These are phyloP conservation scores for Antigone vipio DNA, from an alignment of 2,113 vertebrate species.

Conservation along the genomic window DNA sequence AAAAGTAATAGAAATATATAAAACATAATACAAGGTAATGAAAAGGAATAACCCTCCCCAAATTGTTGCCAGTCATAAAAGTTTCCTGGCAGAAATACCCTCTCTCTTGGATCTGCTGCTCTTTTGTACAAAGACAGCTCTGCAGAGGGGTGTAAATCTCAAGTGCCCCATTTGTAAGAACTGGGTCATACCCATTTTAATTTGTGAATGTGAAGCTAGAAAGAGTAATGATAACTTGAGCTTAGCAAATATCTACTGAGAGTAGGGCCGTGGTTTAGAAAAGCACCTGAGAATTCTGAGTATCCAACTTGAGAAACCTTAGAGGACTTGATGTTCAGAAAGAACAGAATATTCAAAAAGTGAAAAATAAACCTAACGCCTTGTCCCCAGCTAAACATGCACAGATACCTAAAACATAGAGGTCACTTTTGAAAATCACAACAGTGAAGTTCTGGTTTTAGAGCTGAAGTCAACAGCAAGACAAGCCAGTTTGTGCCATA, in stretches of 20 bases:
- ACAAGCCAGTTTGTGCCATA: not conserved
- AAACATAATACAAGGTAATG: not conserved
- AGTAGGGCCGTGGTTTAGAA: not conserved
- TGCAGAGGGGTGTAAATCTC: not conserved
- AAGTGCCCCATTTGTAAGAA: not conserved
- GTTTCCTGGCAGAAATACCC: not conserved
- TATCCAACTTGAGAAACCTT: not conserved
- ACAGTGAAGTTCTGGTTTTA: not conserved
- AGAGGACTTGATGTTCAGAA: not conserved
- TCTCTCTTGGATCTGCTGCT: not conserved
- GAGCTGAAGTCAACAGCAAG: not conserved
- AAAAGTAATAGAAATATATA: not conserved
- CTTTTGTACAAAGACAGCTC: not conserved
- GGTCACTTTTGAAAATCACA: not conserved
- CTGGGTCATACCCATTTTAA: slow-evolving; percentile 23
- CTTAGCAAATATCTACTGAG: not conserved
- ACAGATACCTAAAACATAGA: not conserved
- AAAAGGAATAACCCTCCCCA: not conserved
- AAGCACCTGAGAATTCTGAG: not conserved
- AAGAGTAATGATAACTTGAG: not conserved
- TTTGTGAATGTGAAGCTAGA: not conserved
- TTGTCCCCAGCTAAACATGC: not conserved
- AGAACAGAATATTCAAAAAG: not conserved
- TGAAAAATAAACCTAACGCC: not conserved
- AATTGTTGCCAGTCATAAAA: not conserved